phyloP scores from a whole-genome alignment of 2,113 vertebrate genomes.

The Grammomys dolichurus region DNA sequence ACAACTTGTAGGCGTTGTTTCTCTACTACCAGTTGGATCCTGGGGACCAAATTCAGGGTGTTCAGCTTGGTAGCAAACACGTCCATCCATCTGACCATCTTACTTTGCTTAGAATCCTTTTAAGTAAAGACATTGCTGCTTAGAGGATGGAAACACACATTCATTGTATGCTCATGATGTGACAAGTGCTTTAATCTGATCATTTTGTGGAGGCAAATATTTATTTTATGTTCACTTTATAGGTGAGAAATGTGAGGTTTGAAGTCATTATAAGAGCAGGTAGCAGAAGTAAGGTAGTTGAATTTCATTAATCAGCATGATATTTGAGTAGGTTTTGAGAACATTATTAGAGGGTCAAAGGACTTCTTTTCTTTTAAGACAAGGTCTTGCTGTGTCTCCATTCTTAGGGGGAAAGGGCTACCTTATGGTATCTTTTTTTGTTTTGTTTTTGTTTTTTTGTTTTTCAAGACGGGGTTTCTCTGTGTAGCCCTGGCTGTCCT shows the following conservation, averaged over 20 bases:
- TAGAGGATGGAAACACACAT: not conserved
- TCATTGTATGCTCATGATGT: not conserved
- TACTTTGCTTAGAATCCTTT: not conserved
- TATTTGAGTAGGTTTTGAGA: slow-evolving; percentile 9
- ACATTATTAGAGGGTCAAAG: not conserved
- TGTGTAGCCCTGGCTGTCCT: too few species aligned
- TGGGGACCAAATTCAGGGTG: not conserved
- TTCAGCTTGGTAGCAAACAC: not conserved
- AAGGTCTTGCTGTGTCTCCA: not conserved
- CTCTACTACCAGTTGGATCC: not conserved
- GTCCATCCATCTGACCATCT: not conserved
- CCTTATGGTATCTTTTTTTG: not conserved
- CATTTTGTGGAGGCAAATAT: not conserved
- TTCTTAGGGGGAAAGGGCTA: not conserved
- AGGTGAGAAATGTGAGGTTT: not conserved
- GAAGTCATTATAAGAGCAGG: not conserved
- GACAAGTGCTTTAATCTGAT: not conserved
- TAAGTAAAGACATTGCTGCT: not conserved
- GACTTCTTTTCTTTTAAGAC: not conserved
- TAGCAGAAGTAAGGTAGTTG: not conserved
- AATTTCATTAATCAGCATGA: not conserved
- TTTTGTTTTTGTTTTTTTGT: too few species aligned
- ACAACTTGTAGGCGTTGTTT: not conserved
- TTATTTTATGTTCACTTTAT: not conserved
- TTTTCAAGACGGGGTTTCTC: too few species aligned